These are phyloP conservation scores for Peromyscus californicus DNA, from an alignment of 2,113 vertebrate genomes.

Conservation along the genomic window DNA sequence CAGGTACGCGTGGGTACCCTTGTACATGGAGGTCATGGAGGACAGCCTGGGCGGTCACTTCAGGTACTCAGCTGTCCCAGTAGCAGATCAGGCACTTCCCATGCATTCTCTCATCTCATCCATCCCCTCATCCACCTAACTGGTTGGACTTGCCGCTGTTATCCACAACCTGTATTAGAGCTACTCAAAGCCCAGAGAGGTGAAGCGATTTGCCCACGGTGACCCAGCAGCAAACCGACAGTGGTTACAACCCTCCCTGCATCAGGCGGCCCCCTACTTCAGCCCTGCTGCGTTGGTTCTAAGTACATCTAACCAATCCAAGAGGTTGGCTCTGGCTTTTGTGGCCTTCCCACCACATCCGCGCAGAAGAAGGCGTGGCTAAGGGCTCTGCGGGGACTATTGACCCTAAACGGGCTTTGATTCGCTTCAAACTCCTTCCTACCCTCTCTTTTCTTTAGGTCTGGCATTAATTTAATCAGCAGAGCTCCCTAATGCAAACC, in stretches of 20 bases:
- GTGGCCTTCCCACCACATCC: neutral
- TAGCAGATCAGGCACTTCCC: neutral
- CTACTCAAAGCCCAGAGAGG: neutral
- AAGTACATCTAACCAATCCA: neutral
- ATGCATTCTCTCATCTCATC: neutral
- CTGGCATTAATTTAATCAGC: constrained; percentile 71
- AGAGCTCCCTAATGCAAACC: constrained; percentile 69
- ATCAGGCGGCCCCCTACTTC: neutral
- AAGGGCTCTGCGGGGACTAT: neutral
- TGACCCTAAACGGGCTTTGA: neutral
- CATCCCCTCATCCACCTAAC: neutral
- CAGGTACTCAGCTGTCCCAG: neutral
- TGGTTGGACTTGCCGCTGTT: neutral
- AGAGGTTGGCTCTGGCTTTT: neutral
- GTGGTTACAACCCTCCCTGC: neutral
- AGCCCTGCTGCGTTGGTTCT: neutral
- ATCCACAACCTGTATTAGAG: neutral
- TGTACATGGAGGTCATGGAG: neutral
- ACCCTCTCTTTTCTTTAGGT: neutral
- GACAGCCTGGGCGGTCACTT: neutral
- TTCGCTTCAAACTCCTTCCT: constrained; percentile 39
- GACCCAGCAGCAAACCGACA: neutral
- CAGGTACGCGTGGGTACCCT: neutral
- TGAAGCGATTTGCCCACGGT: neutral
- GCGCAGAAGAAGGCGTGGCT: neutral